A percentile compares a stretch with the other conserved stretches of the same genome.
phyloP scores from a whole-genome alignment of 2,797 vertebrate species.

The Nannoperca australis region DNA sequence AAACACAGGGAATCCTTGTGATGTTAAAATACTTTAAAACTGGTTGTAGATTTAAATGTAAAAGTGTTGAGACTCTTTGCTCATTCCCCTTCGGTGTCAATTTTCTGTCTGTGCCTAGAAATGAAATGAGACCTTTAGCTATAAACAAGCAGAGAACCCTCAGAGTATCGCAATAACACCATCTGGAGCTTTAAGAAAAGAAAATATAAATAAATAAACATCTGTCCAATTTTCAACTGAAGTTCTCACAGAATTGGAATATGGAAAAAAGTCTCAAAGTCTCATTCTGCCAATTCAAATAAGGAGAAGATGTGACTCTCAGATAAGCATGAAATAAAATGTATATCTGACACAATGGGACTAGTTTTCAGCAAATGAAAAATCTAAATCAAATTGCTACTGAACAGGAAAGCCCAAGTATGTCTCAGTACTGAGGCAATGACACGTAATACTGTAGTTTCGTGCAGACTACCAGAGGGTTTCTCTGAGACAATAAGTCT shows the following conservation, averaged over 20 bases:
- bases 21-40: not conserved
- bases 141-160: not conserved
- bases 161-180: constrained; percentile 11
- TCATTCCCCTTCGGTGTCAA: not conserved
- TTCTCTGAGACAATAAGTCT: constrained; percentile 62
- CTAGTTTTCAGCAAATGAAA: constrained; percentile 17
- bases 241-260: constrained; percentile 47
- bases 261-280: constrained; percentile 11
- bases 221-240: constrained; percentile 17
- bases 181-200: constrained; percentile 13
- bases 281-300: constrained; percentile 23
- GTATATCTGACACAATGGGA: constrained; percentile 45
- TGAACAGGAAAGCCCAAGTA: constrained; percentile 32
- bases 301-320: constrained; percentile 23
- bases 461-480: constrained; percentile 27
- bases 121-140: constrained; percentile 13
- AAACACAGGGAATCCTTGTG: not conserved
- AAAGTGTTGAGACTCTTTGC: not conserved
- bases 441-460: constrained; percentile 15
- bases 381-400: constrained; percentile 14
- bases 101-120: constrained; percentile 1
- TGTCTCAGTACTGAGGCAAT: constrained; percentile 16
- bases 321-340: constrained; percentile 28
- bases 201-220: constrained; percentile 4
- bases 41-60: not conserved